Conservation (phyloP, 2,888 invertebrate genomes). For the Elegia similella region DNA sequence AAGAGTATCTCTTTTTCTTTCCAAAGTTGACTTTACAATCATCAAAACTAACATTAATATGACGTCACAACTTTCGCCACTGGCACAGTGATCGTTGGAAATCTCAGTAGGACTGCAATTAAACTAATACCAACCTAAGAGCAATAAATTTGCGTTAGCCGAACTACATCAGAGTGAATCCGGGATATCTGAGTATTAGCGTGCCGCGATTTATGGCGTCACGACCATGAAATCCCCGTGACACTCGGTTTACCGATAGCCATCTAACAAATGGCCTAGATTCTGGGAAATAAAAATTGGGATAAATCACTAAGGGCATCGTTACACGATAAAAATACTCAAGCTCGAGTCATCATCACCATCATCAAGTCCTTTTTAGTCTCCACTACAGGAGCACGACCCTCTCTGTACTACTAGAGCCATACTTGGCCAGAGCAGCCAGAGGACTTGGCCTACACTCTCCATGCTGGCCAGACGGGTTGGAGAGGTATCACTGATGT, state of each 20-base stretch:
- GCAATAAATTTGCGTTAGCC: slow-evolving; percentile 15
- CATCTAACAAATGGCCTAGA: slow-evolving; percentile 14
- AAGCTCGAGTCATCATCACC: too few relatives aligned
- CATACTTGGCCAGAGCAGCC: too few relatives aligned
- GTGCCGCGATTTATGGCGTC: slow-evolving; percentile 10
- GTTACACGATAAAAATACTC: too few relatives aligned
- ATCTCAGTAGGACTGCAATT: slow-evolving; percentile 4
- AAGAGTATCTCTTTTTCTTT: neutral
- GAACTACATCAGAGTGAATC: slow-evolving; percentile 9
- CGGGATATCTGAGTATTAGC: slow-evolving; percentile 10
- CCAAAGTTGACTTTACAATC: neutral
- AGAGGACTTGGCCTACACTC: too few relatives aligned
- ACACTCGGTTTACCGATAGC: slow-evolving; percentile 13
- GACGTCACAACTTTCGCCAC: neutral
- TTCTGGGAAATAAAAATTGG: slow-evolving; percentile 12
- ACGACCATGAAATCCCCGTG: slow-evolving; percentile 17
- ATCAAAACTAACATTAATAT: neutral
- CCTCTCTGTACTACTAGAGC: too few relatives aligned
- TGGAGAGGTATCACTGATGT: too few relatives aligned
- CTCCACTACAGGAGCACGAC: too few relatives aligned
- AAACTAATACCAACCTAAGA: neutral
- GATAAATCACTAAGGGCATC: neutral
- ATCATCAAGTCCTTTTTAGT: too few relatives aligned
- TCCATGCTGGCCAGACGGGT: too few relatives aligned
- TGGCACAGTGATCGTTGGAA: neutral